These are phyloP conservation scores for Oreochromis aureus DNA, from an alignment of 2,113 vertebrate species.

Conservation along the genomic window DNA sequence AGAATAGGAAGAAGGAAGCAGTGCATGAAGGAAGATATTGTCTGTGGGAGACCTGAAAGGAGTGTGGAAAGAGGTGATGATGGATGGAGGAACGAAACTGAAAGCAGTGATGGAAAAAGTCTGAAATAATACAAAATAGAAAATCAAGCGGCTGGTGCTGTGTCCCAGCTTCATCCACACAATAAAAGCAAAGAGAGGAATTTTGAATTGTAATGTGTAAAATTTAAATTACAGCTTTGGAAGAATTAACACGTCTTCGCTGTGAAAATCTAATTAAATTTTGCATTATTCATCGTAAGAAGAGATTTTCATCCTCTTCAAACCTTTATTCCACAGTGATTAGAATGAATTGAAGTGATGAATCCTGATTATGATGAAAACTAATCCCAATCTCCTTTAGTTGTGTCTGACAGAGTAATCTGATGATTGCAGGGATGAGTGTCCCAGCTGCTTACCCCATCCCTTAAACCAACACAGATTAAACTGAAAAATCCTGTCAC, in stretches of 20 bases:
- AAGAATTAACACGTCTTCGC: background rate
- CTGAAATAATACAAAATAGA: background rate
- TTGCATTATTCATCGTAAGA: background rate
- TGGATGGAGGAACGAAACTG: background rate
- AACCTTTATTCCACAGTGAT: background rate
- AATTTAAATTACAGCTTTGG: background rate
- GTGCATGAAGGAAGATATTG: background rate
- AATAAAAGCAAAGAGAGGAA: background rate
- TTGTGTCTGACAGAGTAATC: conserved; percentile 15
- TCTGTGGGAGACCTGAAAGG: background rate
- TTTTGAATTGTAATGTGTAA: background rate
- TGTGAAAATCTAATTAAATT: background rate
- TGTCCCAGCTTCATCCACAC: background rate
- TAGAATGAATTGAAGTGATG: background rate
- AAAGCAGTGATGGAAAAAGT: background rate
- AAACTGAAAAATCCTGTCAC: background rate
- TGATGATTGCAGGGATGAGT: conserved; percentile 11
- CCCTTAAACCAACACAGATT: background rate
- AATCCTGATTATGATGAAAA: conserved; percentile 12
- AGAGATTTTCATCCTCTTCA: background rate
- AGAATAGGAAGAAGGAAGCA: background rate
- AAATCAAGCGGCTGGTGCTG: background rate
- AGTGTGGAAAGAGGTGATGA: background rate
- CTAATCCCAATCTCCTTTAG: conserved; percentile 30
- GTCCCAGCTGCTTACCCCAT: conserved; percentile 2